phyloP scores from a whole-genome alignment of 2,888 invertebrate genomes.

The Diarsia mendica region DNA sequence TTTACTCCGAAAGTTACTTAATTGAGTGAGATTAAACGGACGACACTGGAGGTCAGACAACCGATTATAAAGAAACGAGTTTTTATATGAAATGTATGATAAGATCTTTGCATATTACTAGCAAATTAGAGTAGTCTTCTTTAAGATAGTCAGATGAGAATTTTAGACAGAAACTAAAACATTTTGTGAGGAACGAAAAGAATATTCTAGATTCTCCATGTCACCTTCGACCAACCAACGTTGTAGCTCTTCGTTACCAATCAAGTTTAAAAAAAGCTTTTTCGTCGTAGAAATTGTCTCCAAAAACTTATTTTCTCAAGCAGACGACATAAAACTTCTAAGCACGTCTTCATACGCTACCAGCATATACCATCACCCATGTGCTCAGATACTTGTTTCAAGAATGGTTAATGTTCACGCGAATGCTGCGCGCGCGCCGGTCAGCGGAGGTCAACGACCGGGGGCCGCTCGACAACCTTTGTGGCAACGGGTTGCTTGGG shows the following conservation, averaged over 20 bases:
- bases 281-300: not conserved
- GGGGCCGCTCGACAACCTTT: constrained; percentile 85
- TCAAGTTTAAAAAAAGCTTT: no score
- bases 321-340: not conserved
- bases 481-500: constrained; percentile 79
- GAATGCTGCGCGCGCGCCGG: constrained; percentile 86
- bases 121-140: not conserved
- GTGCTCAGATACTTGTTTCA: constrained; percentile 55
- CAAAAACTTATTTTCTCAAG: not conserved
- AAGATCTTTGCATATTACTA: constrained; percentile 11
- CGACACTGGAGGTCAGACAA: constrained; percentile 21
- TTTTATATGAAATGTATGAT: constrained; percentile 10
- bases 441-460: constrained; percentile 84
- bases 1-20: constrained; percentile 13
- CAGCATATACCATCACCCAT: constrained; percentile 44
- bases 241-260: not conserved
- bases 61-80: constrained; percentile 9
- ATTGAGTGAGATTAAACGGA: constrained; percentile 29
- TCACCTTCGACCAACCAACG: no score
- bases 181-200: not conserved
- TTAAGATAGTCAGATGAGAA: not conserved
- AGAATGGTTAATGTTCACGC: constrained; percentile 71
- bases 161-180: not conserved
- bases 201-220: not conserved
- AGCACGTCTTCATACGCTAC: constrained; percentile 20